Evolutionary conservation across 1,140 invertebrate genomes (phyloP), one percentile per base, ranked within the genome.

Genomic region (Microplitis mediator): DNA sequence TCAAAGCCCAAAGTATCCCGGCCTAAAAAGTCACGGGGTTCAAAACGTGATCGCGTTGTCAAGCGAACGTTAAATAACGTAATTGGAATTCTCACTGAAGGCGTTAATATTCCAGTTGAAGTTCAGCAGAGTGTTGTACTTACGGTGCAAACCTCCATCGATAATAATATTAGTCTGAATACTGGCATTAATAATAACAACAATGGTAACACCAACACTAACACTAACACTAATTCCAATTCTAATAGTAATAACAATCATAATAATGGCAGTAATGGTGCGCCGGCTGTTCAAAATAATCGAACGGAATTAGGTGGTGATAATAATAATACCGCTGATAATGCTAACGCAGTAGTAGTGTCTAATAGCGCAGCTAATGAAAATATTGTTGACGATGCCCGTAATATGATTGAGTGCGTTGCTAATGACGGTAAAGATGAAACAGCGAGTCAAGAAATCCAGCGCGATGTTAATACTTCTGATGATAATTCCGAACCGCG

Each of bases 81-180:
- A 0, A 86, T 87, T 3, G 86, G 86, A 3, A 87, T 87, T 52
- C 71, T 87, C 0, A 87, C 86, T 0, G 86, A 87, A 36, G 86
- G 84, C 0, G 81, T 86, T 5, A 87, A 87, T 60, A 86, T 87
- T 2, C 82, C 85, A 0, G 73, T 82, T 0, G 85, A 85, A 13
- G 69, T 78, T 0, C 84, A 83, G 9, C 83, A 86, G 4, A 86
- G 80, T 35, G 79, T 85, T 4, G 82, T 87, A 0, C 77, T 86
- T 1, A 84, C 84, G 0, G 79, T 82, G 2, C 86, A 87, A 70
- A 85, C 83, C 0, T 80, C 75, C 1, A 13, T 83, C 0, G 81
- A 83, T 6, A 78, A 67, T 11, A 50, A 45, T 45, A 45, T 45
- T 45, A 45, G 11, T 45, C 11, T 58, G 8, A 75, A 60, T 63